Evolutionary conservation across 2,797 vertebrate species (phyloP).

Genomic region (Coreius guichenoti): DNA sequence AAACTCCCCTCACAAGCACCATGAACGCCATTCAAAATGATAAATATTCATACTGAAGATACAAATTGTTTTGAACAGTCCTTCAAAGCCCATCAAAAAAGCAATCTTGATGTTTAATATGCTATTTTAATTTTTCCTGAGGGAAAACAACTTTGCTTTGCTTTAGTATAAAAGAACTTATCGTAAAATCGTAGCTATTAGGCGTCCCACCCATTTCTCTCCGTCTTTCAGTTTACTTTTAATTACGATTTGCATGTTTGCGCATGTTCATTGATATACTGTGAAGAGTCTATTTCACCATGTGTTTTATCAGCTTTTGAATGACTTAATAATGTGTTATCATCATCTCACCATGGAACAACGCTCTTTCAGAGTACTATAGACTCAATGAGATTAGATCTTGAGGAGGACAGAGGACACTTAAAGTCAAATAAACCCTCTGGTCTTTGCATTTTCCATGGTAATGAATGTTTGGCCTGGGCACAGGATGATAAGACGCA

Average conservation of each 20-base stretch:
- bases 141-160: background rate
- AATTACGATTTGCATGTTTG: conserved; percentile 52
- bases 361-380: conserved; percentile 6
- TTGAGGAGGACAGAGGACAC: conserved; percentile 44
- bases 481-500: conserved; percentile 95
- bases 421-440: conserved; percentile 41
- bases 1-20: conserved; percentile 17
- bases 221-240: conserved; percentile 28
- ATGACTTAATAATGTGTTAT: conserved; percentile 37
- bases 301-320: conserved; percentile 48
- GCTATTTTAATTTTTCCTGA: background rate
- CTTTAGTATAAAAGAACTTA: background rate
- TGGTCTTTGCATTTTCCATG: conserved; percentile 44
- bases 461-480: conserved; percentile 60
- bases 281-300: conserved; percentile 26
- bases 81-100: background rate
- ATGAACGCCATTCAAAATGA: conserved; percentile 23
- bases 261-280: conserved; percentile 50
- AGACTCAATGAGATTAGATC: conserved; percentile 47
- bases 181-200: conserved; percentile 1
- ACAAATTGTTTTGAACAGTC: conserved; percentile 6
- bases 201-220: conserved; percentile 30
- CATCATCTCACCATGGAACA: conserved; percentile 27
- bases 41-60: background rate
- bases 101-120: background rate